Evolutionary conservation across 2,797 vertebrate genomes (phyloP).

Genomic region (Manis crassicaudata): DNA sequence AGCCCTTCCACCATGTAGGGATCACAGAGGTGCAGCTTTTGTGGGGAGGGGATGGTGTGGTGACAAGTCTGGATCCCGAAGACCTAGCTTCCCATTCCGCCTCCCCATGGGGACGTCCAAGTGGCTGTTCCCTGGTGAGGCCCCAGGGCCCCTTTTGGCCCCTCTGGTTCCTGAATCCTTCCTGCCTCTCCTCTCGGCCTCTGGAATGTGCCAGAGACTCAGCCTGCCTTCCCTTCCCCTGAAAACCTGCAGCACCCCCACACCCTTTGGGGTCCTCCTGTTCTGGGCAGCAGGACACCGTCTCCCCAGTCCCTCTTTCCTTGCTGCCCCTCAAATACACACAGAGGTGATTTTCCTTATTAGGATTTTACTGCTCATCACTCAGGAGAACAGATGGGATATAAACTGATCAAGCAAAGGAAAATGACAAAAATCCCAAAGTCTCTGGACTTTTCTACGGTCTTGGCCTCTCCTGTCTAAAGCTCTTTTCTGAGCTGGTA

Average conservation of each 20-base stretch:
- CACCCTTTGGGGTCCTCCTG: not conserved
- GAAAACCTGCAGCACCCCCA: not conserved
- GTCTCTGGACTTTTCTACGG: no score
- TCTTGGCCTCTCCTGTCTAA: not conserved
- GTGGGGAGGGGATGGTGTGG: not conserved
- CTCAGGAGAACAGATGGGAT: not conserved
- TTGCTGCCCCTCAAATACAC: not conserved
- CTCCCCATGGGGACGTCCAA: fast-evolving
- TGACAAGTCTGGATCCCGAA: not conserved
- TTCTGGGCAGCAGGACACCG: not conserved
- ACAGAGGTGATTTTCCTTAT: not conserved
- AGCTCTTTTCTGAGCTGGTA: not conserved
- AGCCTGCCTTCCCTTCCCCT: not conserved
- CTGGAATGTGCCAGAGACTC: not conserved
- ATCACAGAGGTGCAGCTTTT: fast-evolving
- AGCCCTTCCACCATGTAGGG: not conserved
- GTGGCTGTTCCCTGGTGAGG: not conserved
- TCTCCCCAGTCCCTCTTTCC: not conserved
- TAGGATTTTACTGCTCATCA: not conserved
- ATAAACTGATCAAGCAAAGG: not conserved
- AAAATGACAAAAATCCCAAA: not conserved
- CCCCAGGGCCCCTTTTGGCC: not conserved
- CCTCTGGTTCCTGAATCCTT: not conserved
- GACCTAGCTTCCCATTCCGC: not conserved
- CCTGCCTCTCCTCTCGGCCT: not conserved